Conservation (phyloP, 2,113 vertebrate genomes). For the Aythya baeri region DNA sequence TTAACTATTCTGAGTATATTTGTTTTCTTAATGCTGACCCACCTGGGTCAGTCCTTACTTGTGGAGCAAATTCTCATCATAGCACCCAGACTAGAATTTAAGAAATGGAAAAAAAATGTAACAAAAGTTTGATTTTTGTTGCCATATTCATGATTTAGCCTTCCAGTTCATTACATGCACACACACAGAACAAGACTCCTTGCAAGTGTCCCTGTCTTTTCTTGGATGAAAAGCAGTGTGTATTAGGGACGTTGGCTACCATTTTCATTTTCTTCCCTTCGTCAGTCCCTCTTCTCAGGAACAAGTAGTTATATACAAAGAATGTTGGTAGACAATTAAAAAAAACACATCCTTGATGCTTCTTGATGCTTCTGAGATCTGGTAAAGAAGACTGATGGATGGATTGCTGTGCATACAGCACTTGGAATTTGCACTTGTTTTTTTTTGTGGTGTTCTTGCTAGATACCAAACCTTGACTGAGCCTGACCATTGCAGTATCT, state of each 20-base stretch:
- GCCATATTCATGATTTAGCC: background rate
- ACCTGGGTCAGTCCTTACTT: accelerated
- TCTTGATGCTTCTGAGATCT: background rate
- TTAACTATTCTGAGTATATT: background rate
- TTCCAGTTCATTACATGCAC: background rate
- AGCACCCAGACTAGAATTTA: background rate
- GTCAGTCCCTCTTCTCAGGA: background rate
- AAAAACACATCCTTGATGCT: background rate
- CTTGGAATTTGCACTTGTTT: background rate
- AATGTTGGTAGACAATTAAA: background rate
- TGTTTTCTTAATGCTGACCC: background rate
- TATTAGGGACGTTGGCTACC: background rate
- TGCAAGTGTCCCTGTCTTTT: background rate
- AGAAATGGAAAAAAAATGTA: background rate
- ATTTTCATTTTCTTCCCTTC: background rate
- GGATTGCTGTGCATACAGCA: background rate
- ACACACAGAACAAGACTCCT: accelerated
- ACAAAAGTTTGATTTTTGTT: background rate
- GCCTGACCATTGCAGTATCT: background rate
- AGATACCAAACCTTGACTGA: background rate
- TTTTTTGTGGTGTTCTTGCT: background rate
- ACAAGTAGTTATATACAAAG: background rate
- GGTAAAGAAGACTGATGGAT: background rate
- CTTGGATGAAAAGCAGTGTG: background rate
- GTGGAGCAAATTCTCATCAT: background rate